Evolutionary conservation across 1,140 invertebrate genomes (phyloP).

Genomic region (Caligus rogercresseyi): DNA sequence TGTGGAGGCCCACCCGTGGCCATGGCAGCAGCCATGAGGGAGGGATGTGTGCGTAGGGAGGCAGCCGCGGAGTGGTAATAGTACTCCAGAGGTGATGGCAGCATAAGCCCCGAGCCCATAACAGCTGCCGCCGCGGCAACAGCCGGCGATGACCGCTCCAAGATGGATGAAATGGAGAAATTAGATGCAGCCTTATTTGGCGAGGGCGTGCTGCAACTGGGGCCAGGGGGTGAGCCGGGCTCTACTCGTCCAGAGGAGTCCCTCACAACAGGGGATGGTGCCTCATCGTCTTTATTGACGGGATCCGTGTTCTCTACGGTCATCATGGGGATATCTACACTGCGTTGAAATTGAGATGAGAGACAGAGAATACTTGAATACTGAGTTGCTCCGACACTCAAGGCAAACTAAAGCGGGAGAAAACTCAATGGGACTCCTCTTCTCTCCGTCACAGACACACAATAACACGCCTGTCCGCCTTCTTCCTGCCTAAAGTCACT

Average conservation of each 20-base stretch:
- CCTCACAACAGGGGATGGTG: too few relatives aligned
- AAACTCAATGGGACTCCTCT: too few relatives aligned
- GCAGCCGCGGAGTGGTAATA: background rate
- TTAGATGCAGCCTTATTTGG: background rate
- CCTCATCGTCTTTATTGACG: too few relatives aligned
- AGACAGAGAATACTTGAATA: too few relatives aligned
- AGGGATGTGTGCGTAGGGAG: background rate
- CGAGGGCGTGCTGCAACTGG: background rate
- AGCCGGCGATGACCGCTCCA: background rate
- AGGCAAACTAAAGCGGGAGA: too few relatives aligned
- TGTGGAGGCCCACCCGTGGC: background rate
- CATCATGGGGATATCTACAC: background rate
- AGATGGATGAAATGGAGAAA: background rate
- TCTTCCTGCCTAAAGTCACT: too few relatives aligned
- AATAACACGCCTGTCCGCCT: too few relatives aligned
- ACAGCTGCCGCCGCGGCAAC: too few relatives aligned
- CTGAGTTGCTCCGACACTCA: too few relatives aligned
- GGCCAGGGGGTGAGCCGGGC: background rate
- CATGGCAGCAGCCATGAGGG: background rate
- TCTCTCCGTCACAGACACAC: too few relatives aligned
- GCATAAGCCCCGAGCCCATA: background rate
- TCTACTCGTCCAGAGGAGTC: background rate
- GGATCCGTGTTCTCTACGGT: background rate
- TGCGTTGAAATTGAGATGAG: too few relatives aligned
- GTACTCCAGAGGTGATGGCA: background rate